Conservation (phyloP, 1,140 invertebrate species). For the Drosophila orosa region DNA sequence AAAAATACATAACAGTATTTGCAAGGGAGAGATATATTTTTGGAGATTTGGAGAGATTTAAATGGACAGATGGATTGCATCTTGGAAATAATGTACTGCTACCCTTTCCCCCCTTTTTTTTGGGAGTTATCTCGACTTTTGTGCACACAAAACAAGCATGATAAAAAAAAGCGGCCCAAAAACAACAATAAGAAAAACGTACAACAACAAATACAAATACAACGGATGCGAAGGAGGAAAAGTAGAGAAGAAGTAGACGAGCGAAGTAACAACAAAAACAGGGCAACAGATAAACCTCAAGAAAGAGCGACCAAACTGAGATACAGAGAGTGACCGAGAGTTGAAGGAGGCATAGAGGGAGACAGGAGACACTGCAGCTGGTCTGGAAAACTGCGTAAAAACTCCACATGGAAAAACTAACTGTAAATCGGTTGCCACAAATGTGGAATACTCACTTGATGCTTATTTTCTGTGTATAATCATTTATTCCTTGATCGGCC, state of each 20-base stretch:
- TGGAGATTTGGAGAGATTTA: neutral
- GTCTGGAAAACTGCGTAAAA: constrained; percentile 31
- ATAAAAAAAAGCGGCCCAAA: constrained; percentile 39
- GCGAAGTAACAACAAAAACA: constrained; percentile 62
- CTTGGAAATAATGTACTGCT: neutral
- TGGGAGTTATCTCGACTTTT: constrained; percentile 19
- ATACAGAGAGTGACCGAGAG: constrained; percentile 10
- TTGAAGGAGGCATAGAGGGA: constrained; percentile 10
- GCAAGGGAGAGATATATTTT: too few relatives aligned
- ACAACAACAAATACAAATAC: constrained; percentile 33
- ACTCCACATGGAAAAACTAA: constrained; percentile 38
- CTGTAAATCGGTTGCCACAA: constrained; percentile 18
- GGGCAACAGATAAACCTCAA: constrained; percentile 56
- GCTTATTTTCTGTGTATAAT: constrained; percentile 2
- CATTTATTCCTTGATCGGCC: constrained; percentile 22
- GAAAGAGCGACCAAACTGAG: constrained; percentile 15
- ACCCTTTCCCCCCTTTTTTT: neutral
- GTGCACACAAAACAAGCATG: constrained; percentile 27
- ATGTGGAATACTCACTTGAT: constrained; percentile 40
- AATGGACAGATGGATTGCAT: neutral
- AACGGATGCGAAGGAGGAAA: constrained; percentile 61
- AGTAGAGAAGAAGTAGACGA: constrained; percentile 41
- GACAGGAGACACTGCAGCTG: constrained; percentile 32
- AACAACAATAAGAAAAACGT: constrained; percentile 27
- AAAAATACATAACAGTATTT: too few relatives aligned